Base-by-base conservation (phyloP, 2,113 vertebrate genomes). In the Gymnocephalus cernua region DNA sequence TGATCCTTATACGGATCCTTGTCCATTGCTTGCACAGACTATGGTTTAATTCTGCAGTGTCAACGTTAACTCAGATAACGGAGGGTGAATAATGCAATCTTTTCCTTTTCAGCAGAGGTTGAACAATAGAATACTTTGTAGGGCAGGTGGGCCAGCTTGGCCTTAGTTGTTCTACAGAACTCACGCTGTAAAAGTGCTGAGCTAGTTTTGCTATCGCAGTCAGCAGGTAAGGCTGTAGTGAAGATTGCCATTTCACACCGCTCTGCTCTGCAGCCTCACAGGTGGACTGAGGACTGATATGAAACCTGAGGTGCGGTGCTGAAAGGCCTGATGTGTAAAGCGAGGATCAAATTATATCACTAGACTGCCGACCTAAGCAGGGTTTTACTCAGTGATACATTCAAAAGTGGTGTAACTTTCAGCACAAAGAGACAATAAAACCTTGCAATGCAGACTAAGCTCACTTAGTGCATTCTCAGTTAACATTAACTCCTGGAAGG, bases 121-220 rank as follows among this genome's bases (percentile, higher is more conserved):
- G 84, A 88, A 89, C 90, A 89, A 84, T 82, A 77, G 56, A 73
- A 65, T 79, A 77, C 29, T 85, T 85, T 87, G 87, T 89, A 73
- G 87, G 79, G 86, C 91, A 92, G 85, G 88, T 92, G 91, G 90
- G 74, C 90, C 81, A 82, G 86, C 66, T 74, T 85, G 79, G 87
- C 81, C 61, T 58, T 76, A 8, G 84, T 85, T 84, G 80, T 83
- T 81, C 66, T 80, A 87, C 77, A 83, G 66, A 70, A 64, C 67
- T 72, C 79, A 64, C 11, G 23, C 80, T 87, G 70, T 87, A 64
- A 88, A 91, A 65, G n/a, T 8, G 90, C 93, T 93, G 93, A 91
- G 84, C 79, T 89, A 54, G 86, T 88, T 85, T 69, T 84, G 65
- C 72, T 80, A 14, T 13, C 69, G 83, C 82, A 70, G 79, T 70